A percentile compares a stretch with the other conserved stretches of the same genome.
Evolutionary conservation across 2,797 vertebrate genomes (phyloP).

Genomic region (Leptodactylus fallax): DNA sequence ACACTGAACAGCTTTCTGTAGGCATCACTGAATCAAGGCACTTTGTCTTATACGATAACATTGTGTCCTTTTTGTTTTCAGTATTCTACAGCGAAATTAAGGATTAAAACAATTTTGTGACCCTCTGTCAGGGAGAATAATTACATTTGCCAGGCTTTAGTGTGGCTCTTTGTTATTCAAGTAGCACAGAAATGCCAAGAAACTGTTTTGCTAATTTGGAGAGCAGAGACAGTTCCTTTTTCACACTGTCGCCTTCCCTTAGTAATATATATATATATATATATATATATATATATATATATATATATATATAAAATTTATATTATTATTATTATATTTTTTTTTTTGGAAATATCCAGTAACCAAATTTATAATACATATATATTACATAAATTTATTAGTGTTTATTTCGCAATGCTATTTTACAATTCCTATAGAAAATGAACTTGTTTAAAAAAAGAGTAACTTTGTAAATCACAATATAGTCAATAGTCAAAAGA

Average conservation of each 20-base stretch:
- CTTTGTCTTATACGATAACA: background rate
- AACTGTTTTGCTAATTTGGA: constrained; percentile 20
- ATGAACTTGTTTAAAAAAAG: no score
- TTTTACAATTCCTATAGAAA: no score
- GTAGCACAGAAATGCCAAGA: background rate
- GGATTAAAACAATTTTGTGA: constrained; percentile 16
- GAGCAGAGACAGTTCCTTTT: background rate
- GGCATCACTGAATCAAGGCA: background rate
- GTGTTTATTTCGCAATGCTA: no score
- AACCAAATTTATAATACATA: no score
- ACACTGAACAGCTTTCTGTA: background rate
- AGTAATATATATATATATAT: background rate
- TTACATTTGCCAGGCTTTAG: constrained; percentile 35
- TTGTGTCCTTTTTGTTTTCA: constrained; percentile 3
- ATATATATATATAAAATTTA: no score
- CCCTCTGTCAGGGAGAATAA: constrained; percentile 25
- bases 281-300: no score
- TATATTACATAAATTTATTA: no score
- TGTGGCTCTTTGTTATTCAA: constrained; percentile 16
- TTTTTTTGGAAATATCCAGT: no score
- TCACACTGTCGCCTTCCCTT: background rate
- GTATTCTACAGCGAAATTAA: background rate
- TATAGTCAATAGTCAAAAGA: no score
- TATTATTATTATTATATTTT: no score
- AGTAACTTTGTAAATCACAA: no score